A percentile compares a stretch with the other conserved stretches of the same genome.
Evolutionary conservation across 2,888 invertebrate genomes (phyloP).

Genomic region (Conops quadrifasciatus): DNA sequence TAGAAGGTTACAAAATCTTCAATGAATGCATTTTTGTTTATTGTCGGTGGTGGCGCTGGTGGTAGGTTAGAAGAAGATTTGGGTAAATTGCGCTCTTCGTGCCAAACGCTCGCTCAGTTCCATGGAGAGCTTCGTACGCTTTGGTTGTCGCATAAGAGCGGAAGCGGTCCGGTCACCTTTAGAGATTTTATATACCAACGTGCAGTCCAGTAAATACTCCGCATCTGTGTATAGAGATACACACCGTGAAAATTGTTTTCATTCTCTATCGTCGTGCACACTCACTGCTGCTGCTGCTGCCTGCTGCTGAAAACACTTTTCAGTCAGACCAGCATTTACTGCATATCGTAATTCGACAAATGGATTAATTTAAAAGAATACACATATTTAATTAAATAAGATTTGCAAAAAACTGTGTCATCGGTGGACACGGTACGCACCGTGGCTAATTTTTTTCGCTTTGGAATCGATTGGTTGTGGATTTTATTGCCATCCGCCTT

Average conservation of each 20-base stretch:
- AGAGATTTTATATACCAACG: slow-evolving; percentile 7
- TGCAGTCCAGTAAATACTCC: slow-evolving; percentile 11
- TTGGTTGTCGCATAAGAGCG: slow-evolving; percentile 3
- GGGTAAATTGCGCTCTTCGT: slow-evolving; percentile 10
- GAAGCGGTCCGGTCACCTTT: slow-evolving; percentile 10
- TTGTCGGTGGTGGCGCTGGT: neutral
- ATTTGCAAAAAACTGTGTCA: slow-evolving; percentile 17
- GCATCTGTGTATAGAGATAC: slow-evolving; percentile 25
- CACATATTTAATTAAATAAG: neutral
- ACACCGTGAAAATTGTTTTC: slow-evolving; percentile 14
- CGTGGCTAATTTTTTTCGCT: neutral
- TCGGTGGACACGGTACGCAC: neutral
- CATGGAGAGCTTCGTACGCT: slow-evolving; percentile 10
- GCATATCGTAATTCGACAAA: neutral
- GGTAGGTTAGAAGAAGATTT: slow-evolving; percentile 1
- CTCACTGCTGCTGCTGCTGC: neutral
- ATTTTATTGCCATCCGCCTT: neutral
- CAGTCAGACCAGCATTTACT: too few relatives aligned
- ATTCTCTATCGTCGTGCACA: neutral
- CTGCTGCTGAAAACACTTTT: neutral
- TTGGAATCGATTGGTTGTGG: slow-evolving; percentile 8
- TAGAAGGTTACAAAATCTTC: neutral
- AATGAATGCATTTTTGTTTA: slow-evolving; percentile 16
- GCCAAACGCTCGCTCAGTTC: slow-evolving; percentile 20
- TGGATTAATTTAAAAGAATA: neutral